Evolutionary conservation across 2,113 vertebrate species (phyloP), one percentile per base, ranked within the genome.

Genomic region (Mandrillus leucophaeus): DNA sequence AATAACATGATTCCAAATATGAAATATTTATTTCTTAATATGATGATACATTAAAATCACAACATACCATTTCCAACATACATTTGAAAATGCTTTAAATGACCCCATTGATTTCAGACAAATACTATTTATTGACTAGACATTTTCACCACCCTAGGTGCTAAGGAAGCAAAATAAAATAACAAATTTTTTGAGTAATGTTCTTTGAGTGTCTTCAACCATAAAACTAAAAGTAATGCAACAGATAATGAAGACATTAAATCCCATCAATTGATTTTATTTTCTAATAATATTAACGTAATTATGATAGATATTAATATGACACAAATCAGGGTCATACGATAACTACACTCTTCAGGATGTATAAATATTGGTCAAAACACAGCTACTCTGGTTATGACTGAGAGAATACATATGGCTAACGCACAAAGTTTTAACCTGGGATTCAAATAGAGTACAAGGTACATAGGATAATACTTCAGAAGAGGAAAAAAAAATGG

Each of bases 381-480:
- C 57, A 22, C 35, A 93, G 23, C 13, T 83, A 3, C 18, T 18
- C 16, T 92, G 61, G 5, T 84, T 43, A 52, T 76, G 27, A 70
- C 35, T n/a, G 6, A 88, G 6, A 88, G 27, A 93, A 52, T 64
- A 27, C 23, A 64, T 43, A 66, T 1, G 76, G 25, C 23, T 84
- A 40, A 96, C 32, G 85, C 20, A 43, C 4, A 72, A 40, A 38
- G 9, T 82, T 95, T 84, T 95, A 95, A 86, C 48, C 38, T 52
- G 30, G 14, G 6, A 93, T 94, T 81, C 92, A 89, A 82, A 86
- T 32, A 83, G 68, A 93, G 20, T 66, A 66, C 48, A 93, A 95
- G 6, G 48, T 48, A 72, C 55, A 89, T 59, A 92, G 30, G 27
- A 82, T 76, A 95, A 75, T 32, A 84, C 48, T 96, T 93, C 64